Conservation (phyloP, 2,113 vertebrate species). For the Crotophaga sulcirostris region DNA sequence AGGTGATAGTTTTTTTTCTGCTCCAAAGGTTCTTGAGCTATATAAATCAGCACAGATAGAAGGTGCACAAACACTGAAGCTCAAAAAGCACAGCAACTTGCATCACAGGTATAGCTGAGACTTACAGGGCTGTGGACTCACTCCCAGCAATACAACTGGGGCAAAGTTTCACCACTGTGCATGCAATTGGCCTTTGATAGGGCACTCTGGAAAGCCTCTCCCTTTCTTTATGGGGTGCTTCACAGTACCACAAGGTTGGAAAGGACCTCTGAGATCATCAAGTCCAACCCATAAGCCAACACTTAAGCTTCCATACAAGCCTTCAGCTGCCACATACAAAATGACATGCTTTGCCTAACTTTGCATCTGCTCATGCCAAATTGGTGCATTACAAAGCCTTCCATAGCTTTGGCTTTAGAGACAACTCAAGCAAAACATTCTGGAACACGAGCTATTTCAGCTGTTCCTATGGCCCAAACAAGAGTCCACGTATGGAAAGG, state of each 20-base stretch:
- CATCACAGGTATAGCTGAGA: not conserved
- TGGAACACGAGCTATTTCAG: not conserved
- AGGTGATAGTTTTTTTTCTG: not conserved
- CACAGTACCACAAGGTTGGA: too few relatives aligned
- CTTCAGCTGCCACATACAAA: not conserved
- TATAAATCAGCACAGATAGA: not conserved
- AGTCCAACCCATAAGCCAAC: too few relatives aligned
- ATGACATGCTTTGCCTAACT: not conserved
- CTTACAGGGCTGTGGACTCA: not conserved
- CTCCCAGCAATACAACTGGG: not conserved
- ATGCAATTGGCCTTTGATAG: fast-evolving
- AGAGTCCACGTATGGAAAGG: not conserved
- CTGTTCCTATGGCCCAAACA: not conserved
- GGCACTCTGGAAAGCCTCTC: not conserved
- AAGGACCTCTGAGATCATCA: too few relatives aligned
- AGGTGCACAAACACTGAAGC: not conserved
- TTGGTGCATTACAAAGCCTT: not conserved
- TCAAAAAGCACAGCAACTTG: not conserved
- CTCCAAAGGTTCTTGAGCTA: not conserved
- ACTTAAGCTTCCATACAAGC: not conserved
- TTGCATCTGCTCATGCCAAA: not conserved
- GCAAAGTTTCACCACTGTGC: not conserved
- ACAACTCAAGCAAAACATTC: not conserved
- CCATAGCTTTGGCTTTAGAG: not conserved
- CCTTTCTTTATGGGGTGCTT: not conserved